phyloP scores from a whole-genome alignment of 2,888 invertebrate genomes.

The Agonopterix subpropinquella region DNA sequence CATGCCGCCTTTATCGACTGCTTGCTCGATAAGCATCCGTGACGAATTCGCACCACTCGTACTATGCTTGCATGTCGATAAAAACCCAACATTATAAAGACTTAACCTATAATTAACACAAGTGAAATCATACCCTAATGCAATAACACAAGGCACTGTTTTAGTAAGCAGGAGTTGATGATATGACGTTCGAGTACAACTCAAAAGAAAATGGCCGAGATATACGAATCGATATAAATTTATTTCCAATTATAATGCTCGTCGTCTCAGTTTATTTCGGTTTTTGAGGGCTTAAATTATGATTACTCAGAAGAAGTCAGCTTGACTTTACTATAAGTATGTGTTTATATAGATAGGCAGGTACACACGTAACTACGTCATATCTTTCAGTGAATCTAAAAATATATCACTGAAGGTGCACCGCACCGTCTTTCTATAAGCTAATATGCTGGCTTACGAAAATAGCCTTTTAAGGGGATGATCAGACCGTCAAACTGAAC shows the following conservation, averaged over 20 bases:
- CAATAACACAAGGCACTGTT: conserved; percentile 5
- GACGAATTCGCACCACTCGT: conserved; percentile 69
- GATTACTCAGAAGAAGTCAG: not conserved
- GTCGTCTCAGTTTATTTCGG: conserved; percentile 39
- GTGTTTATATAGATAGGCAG: no score
- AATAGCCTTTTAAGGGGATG: no score
- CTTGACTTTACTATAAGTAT: not conserved
- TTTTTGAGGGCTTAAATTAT: not conserved
- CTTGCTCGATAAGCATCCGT: conserved; percentile 71
- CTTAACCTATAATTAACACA: conserved; percentile 11
- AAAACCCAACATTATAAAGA: conserved; percentile 19
- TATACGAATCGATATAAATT: conserved; percentile 62
- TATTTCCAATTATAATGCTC: conserved; percentile 62
- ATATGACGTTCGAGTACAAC: conserved; percentile 12
- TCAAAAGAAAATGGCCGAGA: conserved; percentile 43
- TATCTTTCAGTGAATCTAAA: no score
- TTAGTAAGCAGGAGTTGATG: not conserved
- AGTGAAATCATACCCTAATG: conserved; percentile 18
- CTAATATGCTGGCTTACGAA: no score
- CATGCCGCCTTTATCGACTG: conserved; percentile 67
- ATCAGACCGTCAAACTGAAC: no score
- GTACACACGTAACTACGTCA: no score
- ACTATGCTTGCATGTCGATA: conserved; percentile 32
- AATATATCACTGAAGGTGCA: no score
- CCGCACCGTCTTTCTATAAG: no score